Evolutionary conservation across 1,140 invertebrate species (phyloP).

Genomic region (Archivesica marissinica): DNA sequence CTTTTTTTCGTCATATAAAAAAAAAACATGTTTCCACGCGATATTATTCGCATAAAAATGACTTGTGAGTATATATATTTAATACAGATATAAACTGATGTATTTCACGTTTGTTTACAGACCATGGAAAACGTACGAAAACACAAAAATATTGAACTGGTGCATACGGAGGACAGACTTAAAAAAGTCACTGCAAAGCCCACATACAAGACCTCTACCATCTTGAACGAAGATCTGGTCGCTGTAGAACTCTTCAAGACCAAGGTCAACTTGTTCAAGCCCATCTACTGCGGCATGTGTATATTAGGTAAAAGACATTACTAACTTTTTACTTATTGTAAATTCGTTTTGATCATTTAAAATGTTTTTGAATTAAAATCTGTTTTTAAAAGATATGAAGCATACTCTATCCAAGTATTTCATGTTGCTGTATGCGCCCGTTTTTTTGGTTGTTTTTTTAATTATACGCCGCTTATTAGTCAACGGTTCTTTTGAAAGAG

Average conservation of each 20-base stretch:
- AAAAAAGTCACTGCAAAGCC: constrained; percentile 76
- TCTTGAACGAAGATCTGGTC: constrained; percentile 76
- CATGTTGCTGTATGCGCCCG: not conserved
- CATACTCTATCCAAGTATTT: no score
- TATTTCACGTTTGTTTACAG: not conserved
- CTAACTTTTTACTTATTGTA: not conserved
- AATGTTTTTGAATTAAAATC: no score
- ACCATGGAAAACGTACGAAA: constrained; percentile 43
- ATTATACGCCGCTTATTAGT: no score
- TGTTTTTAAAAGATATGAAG: no score
- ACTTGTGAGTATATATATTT: no score
- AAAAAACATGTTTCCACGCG: no score
- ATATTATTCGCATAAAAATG: no score
- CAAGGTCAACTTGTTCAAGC: constrained; percentile 65
- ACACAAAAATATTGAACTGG: constrained; percentile 31
- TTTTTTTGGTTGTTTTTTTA: not conserved
- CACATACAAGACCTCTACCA: constrained; percentile 76
- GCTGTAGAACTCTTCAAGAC: constrained; percentile 62
- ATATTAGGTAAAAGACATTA: constrained; percentile 69
- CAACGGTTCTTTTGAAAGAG: no score
- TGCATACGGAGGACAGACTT: constrained; percentile 31
- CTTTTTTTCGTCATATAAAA: not conserved
- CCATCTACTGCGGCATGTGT: constrained; percentile 71
- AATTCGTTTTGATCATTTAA: no score
- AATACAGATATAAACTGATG: no score